These are phyloP conservation scores for Gnathochromis pfefferi DNA, from an alignment of 2,113 vertebrate genomes.

Conservation along the genomic window DNA sequence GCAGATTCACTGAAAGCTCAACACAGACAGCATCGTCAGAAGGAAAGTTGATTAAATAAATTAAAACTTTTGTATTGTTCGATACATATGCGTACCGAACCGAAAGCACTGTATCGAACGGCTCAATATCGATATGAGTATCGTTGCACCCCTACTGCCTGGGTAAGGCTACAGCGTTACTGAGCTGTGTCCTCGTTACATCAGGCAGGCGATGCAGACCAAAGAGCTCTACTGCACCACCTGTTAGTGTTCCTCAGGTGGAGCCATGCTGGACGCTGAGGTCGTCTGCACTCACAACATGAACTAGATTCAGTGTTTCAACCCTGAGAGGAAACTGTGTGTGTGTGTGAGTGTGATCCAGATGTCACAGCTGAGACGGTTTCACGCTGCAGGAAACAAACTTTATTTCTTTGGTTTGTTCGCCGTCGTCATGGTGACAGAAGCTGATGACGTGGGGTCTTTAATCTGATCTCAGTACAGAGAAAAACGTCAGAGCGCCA, in stretches of 20 bases:
- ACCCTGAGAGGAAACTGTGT: not conserved
- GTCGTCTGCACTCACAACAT: not conserved
- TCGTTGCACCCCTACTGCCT: not conserved
- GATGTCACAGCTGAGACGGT: not conserved
- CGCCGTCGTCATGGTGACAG: not conserved
- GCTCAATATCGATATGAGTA: too few relatives aligned
- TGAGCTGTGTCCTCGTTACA: not conserved
- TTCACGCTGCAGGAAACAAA: not conserved
- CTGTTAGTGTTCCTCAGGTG: not conserved
- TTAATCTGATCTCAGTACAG: not conserved
- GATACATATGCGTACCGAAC: too few relatives aligned
- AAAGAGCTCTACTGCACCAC: not conserved
- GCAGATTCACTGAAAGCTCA: too few relatives aligned
- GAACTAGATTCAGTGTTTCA: not conserved
- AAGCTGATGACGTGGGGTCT: not conserved
- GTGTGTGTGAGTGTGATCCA: rapidly evolving
- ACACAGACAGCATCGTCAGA: too few relatives aligned
- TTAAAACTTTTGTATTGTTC: too few relatives aligned
- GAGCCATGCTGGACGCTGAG: not conserved
- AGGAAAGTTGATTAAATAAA: too few relatives aligned
- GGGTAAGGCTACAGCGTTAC: not conserved
- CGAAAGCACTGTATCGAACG: too few relatives aligned
- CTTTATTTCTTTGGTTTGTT: not conserved
- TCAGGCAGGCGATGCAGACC: not conserved
- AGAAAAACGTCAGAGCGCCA: not conserved